phyloP scores from a whole-genome alignment of 2,888 invertebrate genomes.

The Watsonalla binaria region DNA sequence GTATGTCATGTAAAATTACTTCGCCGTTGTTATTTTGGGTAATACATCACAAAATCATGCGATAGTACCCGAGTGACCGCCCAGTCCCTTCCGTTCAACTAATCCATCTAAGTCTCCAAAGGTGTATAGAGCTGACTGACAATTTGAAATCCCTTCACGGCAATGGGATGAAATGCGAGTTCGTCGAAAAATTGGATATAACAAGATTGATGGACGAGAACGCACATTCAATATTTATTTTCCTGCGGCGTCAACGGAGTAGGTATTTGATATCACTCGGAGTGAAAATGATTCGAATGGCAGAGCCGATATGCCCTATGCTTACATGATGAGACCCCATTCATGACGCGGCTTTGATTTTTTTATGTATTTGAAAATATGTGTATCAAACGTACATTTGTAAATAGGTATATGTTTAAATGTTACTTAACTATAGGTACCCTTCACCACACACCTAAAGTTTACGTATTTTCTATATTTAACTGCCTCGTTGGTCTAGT shows the following conservation, averaged over 20 bases:
- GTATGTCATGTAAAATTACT: too few relatives aligned
- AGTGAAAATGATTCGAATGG: slow-evolving; percentile 23
- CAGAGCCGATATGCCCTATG: slow-evolving; percentile 2
- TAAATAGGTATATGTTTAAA: too few relatives aligned
- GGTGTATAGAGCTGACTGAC: slow-evolving; percentile 31
- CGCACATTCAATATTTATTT: slow-evolving; percentile 42
- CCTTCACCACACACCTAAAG: too few relatives aligned
- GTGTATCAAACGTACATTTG: too few relatives aligned
- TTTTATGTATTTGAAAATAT: background rate
- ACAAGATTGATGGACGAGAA: slow-evolving; percentile 44
- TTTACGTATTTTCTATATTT: too few relatives aligned
- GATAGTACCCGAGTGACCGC: slow-evolving; percentile 16
- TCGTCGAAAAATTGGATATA: slow-evolving; percentile 42
- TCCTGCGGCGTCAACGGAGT: slow-evolving; percentile 15
- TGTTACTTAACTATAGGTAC: too few relatives aligned
- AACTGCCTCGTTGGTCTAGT: too few relatives aligned
- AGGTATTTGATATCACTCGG: slow-evolving; percentile 28
- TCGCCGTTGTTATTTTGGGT: slow-evolving; percentile 3
- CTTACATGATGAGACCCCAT: background rate
- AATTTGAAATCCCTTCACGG: slow-evolving; percentile 38
- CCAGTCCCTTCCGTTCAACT: slow-evolving; percentile 21
- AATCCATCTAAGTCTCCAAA: slow-evolving; percentile 30
- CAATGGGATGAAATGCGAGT: slow-evolving; percentile 31
- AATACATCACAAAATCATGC: slow-evolving; percentile 7
- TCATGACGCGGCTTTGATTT: background rate